Evolutionary conservation across 2,113 vertebrate genomes (phyloP).

Genomic region (Orycteropus afer): DNA sequence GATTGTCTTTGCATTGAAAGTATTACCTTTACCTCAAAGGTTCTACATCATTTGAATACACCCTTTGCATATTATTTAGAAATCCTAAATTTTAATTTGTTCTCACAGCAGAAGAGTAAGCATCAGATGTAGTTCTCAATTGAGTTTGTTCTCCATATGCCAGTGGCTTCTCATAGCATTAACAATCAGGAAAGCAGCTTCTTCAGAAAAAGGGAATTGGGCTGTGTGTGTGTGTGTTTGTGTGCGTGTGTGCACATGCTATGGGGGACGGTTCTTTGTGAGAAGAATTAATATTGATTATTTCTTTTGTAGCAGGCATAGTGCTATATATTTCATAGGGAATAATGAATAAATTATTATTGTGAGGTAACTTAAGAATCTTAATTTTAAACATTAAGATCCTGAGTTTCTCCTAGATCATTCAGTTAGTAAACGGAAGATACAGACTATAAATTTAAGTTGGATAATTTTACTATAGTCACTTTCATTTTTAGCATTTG

Average conservation of each 20-base stretch:
- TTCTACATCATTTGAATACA: constrained; percentile 36
- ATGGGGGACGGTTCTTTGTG: not conserved
- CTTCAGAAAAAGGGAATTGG: not conserved
- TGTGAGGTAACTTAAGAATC: not conserved
- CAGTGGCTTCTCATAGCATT: not conserved
- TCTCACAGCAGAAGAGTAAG: not conserved
- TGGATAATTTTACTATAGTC: not conserved
- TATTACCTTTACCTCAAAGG: constrained; percentile 5
- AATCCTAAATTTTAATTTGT: constrained; percentile 43
- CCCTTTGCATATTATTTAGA: not conserved
- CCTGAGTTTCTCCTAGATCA: not conserved
- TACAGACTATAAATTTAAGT: not conserved
- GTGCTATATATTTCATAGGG: not conserved
- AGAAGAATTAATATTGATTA: not conserved
- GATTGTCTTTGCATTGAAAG: constrained; percentile 27
- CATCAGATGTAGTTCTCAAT: not conserved
- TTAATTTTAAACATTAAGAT: not conserved
- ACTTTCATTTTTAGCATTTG: not conserved
- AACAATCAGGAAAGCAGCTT: not conserved
- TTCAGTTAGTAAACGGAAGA: not conserved
- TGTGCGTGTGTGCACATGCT: too few species aligned
- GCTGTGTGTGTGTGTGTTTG: not conserved
- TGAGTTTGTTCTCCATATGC: not conserved
- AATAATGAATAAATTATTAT: not conserved
- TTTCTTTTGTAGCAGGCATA: not conserved